Conservation (phyloP, 2,113 vertebrate species). For the Callopanchax toddi region DNA sequence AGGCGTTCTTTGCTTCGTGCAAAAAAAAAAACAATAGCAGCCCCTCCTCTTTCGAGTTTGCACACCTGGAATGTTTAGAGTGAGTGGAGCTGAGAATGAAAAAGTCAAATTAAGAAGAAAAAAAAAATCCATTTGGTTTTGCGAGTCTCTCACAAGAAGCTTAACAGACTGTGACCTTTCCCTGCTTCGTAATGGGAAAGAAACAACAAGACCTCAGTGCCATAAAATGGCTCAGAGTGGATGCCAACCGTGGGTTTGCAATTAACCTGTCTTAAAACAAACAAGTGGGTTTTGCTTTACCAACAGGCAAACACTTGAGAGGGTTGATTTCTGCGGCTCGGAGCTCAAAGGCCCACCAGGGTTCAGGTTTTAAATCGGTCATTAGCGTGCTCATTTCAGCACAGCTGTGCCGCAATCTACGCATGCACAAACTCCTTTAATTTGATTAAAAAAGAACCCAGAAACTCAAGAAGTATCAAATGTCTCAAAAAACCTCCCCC, state of each 20-base stretch:
- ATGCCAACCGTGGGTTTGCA: slow-evolving; percentile 64
- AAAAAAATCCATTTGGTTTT: slow-evolving; percentile 60
- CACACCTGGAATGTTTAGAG: slow-evolving; percentile 72
- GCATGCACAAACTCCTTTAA: slow-evolving; percentile 29
- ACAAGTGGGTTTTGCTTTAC: slow-evolving; percentile 64
- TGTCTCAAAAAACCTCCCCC: slow-evolving; percentile 25
- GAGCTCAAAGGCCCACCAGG: slow-evolving; percentile 59
- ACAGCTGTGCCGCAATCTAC: slow-evolving; percentile 53
- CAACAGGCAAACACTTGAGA: slow-evolving; percentile 62
- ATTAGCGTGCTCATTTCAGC: slow-evolving; percentile 65
- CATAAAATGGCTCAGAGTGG: slow-evolving; percentile 61
- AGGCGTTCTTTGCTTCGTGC: slow-evolving; percentile 46
- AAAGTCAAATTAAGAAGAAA: not conserved
- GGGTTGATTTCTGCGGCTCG: slow-evolving; percentile 49
- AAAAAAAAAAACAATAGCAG: slow-evolving; percentile 59
- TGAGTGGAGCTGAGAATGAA: slow-evolving; percentile 43
- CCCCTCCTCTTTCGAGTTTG: slow-evolving; percentile 35
- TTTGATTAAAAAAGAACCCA: slow-evolving; percentile 36
- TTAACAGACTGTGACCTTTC: slow-evolving; percentile 75
- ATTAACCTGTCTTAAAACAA: slow-evolving; percentile 77
- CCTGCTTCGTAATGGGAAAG: slow-evolving; percentile 57
- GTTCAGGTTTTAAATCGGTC: slow-evolving; percentile 67
- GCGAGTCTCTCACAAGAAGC: slow-evolving; percentile 57
- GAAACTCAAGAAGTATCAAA: slow-evolving; percentile 19
- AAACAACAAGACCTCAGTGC: slow-evolving; percentile 49